phyloP scores from a whole-genome alignment of 2,888 invertebrate species.

The Lepidonotus clava region DNA sequence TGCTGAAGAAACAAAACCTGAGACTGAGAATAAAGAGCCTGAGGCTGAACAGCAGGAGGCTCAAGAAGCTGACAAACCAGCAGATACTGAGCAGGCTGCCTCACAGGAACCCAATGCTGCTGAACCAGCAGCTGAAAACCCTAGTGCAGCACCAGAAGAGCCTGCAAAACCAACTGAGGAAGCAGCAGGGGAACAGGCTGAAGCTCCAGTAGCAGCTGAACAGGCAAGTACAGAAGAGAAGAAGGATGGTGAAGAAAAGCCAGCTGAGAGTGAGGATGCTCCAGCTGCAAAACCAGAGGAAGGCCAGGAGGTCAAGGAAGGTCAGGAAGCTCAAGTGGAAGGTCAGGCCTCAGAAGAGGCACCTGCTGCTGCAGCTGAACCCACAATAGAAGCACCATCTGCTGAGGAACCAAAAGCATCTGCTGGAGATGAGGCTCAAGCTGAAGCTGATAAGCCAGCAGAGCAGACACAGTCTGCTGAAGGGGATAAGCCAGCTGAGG shows the following conservation, averaged over 20 bases:
- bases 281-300: not conserved
- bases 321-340: not conserved
- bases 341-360: not conserved
- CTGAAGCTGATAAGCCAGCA: slow-evolving; percentile 2
- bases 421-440: slow-evolving; percentile 20
- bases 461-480: not conserved
- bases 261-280: not conserved
- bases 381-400: slow-evolving; percentile 37
- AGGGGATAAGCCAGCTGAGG: not conserved
- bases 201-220: not conserved
- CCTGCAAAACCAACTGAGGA: not conserved
- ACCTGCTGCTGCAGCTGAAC: not conserved
- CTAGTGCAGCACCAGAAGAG: not conserved
- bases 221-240: not conserved
- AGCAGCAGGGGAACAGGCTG: not conserved
- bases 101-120: not conserved
- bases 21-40: not conserved
- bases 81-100: not conserved
- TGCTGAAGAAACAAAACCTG: not conserved
- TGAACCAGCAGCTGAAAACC: not conserved
- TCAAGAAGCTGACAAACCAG: not conserved
- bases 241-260: not conserved
- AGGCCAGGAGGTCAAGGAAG: not conserved
- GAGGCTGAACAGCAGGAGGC: not conserved
- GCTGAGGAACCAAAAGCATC: slow-evolving; percentile 53